Evolutionary conservation across 2,113 vertebrate species (phyloP), one percentile per base, ranked within the genome.

Genomic region (Ellobius talpinus): DNA sequence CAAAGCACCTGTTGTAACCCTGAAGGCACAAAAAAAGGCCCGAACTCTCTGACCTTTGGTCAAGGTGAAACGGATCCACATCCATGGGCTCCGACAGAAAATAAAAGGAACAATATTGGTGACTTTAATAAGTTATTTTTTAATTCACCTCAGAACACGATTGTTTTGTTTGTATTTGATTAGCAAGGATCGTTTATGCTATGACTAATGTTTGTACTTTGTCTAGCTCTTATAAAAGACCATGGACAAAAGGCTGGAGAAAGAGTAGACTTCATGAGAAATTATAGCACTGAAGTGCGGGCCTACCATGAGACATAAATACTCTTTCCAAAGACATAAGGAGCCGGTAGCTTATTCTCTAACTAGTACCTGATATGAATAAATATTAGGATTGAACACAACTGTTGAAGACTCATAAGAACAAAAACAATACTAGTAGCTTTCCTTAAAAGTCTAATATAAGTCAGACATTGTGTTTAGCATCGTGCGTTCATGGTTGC

Each of bases 111-210:
- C n/a, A n/a, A n/a, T n/a, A n/a, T n/a, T 45, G 36, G 70, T 95
- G 65, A 81, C 50, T 78, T 76, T 39, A 47, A 14, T n/a, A 82
- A 19, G 58, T 92, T 97, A 88, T 87, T 78, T 96, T 81, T 92
- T 58, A 91, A 89, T 77, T 19, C 73, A 81, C 52, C 94, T 87
- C 45, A 86, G 91, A 93, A 82, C 93, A 81, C 7, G 70, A 89
- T 73, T 91, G 76, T 82, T 90, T 90, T 91, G 65, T 92, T 96
- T 95, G 89, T 42, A 82, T 93, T 81, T 87, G 29, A 90, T 86
- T 93, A 45, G 82, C 3, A 1, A 89, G 58, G 7, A 82, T 87
- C 96, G 23, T 70, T 93, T 94, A 68, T 92, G 45, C 36, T 10
- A 13, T 5, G 36, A 84, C 66, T 82, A 89, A 93, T 87, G 72